Evolutionary conservation across 2,888 invertebrate species (phyloP).

Genomic region (Peribatodes rhomboidaria): DNA sequence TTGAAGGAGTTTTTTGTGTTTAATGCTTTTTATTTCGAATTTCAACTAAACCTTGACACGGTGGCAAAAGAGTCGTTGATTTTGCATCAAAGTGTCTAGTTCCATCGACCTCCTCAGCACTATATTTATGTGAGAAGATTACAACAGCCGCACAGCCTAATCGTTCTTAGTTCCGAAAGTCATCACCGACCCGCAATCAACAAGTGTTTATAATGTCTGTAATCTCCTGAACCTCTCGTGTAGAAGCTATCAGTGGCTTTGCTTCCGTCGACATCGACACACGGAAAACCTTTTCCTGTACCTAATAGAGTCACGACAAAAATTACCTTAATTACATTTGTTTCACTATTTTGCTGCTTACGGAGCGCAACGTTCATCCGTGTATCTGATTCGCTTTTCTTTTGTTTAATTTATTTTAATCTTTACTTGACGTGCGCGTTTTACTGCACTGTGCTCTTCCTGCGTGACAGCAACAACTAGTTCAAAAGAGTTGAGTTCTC

Average conservation of each 20-base stretch:
- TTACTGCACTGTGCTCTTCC: slow-evolving; percentile 29
- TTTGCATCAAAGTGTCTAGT: slow-evolving; percentile 31
- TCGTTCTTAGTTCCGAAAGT: slow-evolving; percentile 69
- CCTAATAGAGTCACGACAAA: slow-evolving; percentile 57
- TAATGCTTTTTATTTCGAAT: background rate
- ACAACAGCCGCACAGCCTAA: slow-evolving; percentile 54
- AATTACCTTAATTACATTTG: slow-evolving; percentile 59
- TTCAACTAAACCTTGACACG: slow-evolving; percentile 45
- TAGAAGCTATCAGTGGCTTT: slow-evolving; percentile 62
- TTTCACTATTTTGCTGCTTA: slow-evolving; percentile 28
- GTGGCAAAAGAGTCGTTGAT: slow-evolving; percentile 9
- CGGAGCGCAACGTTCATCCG: slow-evolving; percentile 24
- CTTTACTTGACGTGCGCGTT: slow-evolving; percentile 28
- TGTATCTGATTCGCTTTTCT: slow-evolving; percentile 31
- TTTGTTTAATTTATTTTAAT: slow-evolving; percentile 40
- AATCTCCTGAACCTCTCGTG: slow-evolving; percentile 70
- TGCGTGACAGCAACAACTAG: slow-evolving; percentile 34
- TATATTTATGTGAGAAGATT: slow-evolving; percentile 59
- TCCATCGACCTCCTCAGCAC: slow-evolving; percentile 55
- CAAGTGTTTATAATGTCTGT: slow-evolving; percentile 70
- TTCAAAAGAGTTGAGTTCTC: slow-evolving; percentile 22
- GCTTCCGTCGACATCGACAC: slow-evolving; percentile 69
- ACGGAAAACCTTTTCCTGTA: slow-evolving; percentile 65
- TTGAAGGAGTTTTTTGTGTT: background rate
- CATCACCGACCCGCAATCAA: slow-evolving; percentile 70